phyloP scores from a whole-genome alignment of 2,888 invertebrate genomes.

The Ametastegia equiseti region DNA sequence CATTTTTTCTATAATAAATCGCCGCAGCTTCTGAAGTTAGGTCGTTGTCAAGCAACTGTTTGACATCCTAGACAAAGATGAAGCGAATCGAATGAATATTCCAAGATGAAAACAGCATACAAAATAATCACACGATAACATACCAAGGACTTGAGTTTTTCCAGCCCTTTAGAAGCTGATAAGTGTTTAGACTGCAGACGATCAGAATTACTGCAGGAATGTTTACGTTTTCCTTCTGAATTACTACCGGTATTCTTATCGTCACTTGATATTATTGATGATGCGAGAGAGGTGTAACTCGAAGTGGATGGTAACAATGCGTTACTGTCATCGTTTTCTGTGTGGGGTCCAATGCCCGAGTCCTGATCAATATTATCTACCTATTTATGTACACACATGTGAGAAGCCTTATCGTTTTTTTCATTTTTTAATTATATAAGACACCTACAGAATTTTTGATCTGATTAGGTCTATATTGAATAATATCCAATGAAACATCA shows the following conservation, averaged over 20 bases:
- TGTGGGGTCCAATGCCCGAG: neutral
- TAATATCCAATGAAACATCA: slow-evolving; percentile 10
- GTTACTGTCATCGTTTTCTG: neutral
- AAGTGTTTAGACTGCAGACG: neutral
- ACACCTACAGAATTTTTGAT: slow-evolving; percentile 4
- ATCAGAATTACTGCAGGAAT: neutral
- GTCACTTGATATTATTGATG: neutral
- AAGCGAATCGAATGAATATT: neutral
- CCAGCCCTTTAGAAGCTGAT: neutral
- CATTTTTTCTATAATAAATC: neutral
- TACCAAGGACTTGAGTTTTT: slow-evolving; percentile 7
- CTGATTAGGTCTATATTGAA: neutral
- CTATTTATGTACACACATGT: slow-evolving; percentile 6
- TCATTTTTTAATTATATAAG: neutral
- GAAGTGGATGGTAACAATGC: neutral
- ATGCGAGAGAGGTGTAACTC: neutral
- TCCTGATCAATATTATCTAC: neutral
- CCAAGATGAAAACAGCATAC: neutral
- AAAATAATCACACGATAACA: slow-evolving; percentile 19
- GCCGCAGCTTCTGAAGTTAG: neutral
- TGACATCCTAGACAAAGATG: neutral
- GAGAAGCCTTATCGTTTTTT: neutral
- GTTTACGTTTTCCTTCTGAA: neutral
- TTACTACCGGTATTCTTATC: neutral
- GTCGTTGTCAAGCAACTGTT: neutral